These are phyloP conservation scores for Indri indri DNA, from an alignment of 2,113 vertebrate species.

Conservation along the genomic window DNA sequence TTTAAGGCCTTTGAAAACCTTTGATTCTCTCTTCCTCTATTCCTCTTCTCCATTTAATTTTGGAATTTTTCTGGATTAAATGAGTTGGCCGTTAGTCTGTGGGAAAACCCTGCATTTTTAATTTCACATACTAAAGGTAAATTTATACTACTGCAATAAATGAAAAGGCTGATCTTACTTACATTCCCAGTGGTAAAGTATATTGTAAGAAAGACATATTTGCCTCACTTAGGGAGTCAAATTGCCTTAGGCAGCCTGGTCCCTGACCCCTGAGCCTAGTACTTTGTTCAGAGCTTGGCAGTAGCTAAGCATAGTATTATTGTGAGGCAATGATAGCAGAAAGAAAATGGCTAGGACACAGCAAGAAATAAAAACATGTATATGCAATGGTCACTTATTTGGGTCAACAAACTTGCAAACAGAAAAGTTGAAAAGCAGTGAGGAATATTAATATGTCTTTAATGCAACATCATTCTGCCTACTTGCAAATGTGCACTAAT, in stretches of 20 bases:
- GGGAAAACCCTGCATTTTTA: not conserved
- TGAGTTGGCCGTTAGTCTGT: not conserved
- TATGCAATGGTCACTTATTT: not conserved
- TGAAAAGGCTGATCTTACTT: not conserved
- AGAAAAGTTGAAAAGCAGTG: not conserved
- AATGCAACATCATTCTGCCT: not conserved
- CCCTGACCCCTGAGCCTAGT: accelerated
- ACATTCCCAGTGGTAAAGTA: not conserved
- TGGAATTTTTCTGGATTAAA: not conserved
- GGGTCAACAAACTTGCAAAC: not conserved
- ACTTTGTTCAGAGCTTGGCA: not conserved
- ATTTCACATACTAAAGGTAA: not conserved
- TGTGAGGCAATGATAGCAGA: not conserved
- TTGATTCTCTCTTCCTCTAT: not conserved
- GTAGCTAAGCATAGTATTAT: not conserved
- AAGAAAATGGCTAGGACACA: not conserved
- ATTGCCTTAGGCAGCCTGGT: not conserved
- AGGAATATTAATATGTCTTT: not conserved
- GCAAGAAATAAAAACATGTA: not conserved
- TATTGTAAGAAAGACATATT: not conserved
- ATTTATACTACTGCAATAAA: not conserved
- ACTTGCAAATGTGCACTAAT: not conserved
- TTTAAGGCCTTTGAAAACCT: not conserved
- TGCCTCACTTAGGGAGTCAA: not conserved
- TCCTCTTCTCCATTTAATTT: not conserved